Evolutionary conservation across 2,888 invertebrate genomes (phyloP).

Genomic region (Coenonympha glycerion): DNA sequence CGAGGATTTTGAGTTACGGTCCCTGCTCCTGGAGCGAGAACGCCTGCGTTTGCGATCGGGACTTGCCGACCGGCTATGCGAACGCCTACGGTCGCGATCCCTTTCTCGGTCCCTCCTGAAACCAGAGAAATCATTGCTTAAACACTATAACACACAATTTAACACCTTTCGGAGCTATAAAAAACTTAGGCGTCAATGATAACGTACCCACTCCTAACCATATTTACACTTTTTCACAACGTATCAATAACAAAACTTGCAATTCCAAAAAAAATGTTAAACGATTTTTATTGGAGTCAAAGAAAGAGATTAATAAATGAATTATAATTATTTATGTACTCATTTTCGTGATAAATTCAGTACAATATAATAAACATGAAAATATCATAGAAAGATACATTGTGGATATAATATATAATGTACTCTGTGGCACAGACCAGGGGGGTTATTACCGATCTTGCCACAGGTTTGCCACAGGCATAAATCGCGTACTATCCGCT

Average conservation of each 20-base stretch:
- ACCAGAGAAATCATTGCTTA: background rate
- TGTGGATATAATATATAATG: too few species aligned
- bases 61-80: constrained; percentile 76
- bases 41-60: constrained; percentile 76
- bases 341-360: background rate
- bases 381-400: too few species aligned
- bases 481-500: too few species aligned
- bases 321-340: too few species aligned
- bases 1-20: constrained; percentile 75
- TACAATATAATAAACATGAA: background rate
- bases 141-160: background rate
- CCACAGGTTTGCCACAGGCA: too few species aligned
- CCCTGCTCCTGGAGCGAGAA: constrained; percentile 76
- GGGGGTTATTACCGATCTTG: too few species aligned
- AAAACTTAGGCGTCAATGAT: background rate
- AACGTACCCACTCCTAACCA: constrained; percentile 68
- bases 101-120: constrained; percentile 62
- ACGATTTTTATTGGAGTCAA: background rate
- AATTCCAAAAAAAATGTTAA: background rate
- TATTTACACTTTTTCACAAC: constrained; percentile 20
- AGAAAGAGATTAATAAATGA: background rate
- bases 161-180: background rate
- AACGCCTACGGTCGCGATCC: constrained; percentile 72
- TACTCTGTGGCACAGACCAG: too few species aligned
- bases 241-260: background rate